Base-by-base conservation (phyloP, 2,113 vertebrate species). In the Pelmatolapia mariae region DNA sequence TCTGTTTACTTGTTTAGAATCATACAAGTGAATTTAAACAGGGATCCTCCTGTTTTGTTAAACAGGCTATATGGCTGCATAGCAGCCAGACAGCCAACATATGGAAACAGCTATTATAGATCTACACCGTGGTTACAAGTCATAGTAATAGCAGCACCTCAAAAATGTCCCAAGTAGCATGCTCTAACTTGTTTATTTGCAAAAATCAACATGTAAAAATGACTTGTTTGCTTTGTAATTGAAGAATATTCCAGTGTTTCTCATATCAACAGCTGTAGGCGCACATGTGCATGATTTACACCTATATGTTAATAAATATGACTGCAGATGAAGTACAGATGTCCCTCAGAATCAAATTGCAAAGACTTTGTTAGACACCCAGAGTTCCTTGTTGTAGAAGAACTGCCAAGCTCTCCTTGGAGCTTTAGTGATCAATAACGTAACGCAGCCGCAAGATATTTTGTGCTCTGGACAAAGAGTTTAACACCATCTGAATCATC, bases 381-480 rank as follows among this genome's bases (percentile, higher is more conserved):
- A 36, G 29, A 10, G 50, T 36, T 22, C 78, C 78, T 18, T 66
- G 10, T 38, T 88, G 45, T 56, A 24, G 83, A 73, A 63, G 71
- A 59, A 47, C 43, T 22, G 52, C 24, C 22, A 79, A 50, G 85
- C 68, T 54, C 66, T 86, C 80, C 54, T 61, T 80, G 26, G 40
- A 89, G 66, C 66, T 81, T 56, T 47, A 63, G 68, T 45, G 80
- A 90, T 90, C 85, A 92, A 90, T 89, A 93, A 83, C 45, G 79
- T 57, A 90, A 87, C 36, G 31, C 88, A 85, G 85, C 73, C n/a
- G 19, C 18, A 26, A 83, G 86, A 86, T 88, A 82, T 83, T 86
- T 91, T 85, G 81, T 83, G 66, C 86, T 73, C 85, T 80, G 80
- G 68, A 50, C 16, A 83, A 53, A 6, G 38, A 54, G 45, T 50